Conservation (phyloP, 2,888 invertebrate genomes). For the Capitulum mitella region DNA sequence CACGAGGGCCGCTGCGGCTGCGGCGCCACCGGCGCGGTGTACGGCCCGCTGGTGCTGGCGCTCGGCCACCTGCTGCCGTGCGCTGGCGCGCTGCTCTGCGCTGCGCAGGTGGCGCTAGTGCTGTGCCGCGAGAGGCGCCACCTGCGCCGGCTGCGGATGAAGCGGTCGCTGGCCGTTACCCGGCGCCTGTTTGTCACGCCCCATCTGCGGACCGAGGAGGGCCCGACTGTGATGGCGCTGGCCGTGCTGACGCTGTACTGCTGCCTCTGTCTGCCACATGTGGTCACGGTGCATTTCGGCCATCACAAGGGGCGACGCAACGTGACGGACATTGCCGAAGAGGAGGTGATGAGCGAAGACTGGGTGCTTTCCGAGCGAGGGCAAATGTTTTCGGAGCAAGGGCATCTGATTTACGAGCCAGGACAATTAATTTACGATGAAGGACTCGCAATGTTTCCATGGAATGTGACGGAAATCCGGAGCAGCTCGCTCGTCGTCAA, state of each 20-base stretch:
- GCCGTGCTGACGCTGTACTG: conserved; percentile 28
- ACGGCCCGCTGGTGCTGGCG: conserved; percentile 35
- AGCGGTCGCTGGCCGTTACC: conserved; percentile 30
- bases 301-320: no score
- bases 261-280: conserved; percentile 28
- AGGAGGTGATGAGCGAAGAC: no score
- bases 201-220: conserved; percentile 27
- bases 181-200: background rate
- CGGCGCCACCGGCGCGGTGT: conserved; percentile 36
- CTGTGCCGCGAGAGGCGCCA: conserved; percentile 34
- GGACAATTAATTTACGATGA: no score
- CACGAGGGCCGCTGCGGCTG: conserved; percentile 38
- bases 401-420: no score
- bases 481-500: background rate
- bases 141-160: conserved; percentile 33
- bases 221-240: conserved; percentile 26
- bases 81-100: conserved; percentile 33
- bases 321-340: no score
- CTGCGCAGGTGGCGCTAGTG: conserved; percentile 29
- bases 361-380: no score
- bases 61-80: conserved; percentile 37
- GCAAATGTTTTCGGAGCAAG: no score
- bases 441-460: no score
- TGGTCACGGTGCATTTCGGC: conserved; percentile 22
- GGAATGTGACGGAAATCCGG: background rate